Base-by-base conservation (phyloP, 2,113 vertebrate species). In the Hoplias malabaricus region DNA sequence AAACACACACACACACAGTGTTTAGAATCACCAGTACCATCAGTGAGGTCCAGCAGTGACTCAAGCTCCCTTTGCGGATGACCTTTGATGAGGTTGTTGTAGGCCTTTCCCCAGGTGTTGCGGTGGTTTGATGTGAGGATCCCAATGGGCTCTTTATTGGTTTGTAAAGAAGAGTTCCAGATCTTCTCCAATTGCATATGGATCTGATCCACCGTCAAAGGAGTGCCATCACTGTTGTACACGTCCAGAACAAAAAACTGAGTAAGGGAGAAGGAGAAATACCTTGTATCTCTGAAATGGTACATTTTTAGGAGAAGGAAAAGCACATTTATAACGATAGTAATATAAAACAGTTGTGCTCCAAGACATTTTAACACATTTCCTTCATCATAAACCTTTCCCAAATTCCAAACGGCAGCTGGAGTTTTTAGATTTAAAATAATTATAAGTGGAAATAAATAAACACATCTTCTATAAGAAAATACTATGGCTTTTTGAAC, bases 91-190 rank as follows among this genome's bases (percentile, higher is more conserved):
- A 99, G 95, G 79, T 93, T 97, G 88, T 89, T 97, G 84, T 98
- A 99, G 11, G 96, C 97, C 84, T 97, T 97, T 78, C 95, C 96
- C 98, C 98, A 99, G 79, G 94, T 96, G 92, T 99, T 99, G 33
- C 98, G 92, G 86, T 98, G 96, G 89, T 98, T 96, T 25, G 95
- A 96, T 11, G 98, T 99, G 25, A 99, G 92, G 84, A 99, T 96
- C 48, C 98, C 98, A 54, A 99, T 88, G 0, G 98, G 98, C 84
- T 99, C 98, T 88, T 99, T 99, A 89, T 99, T 99, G 34, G 95
- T 94, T 86, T 99, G 96, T 71, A 99, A 90, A 0, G 98, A 99
- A 0, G 96, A 95, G 83, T 97, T 98, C 97, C 96, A 99, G 84
- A 99, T 96, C 91, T 99, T 99, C 85, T 99, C 97, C 84, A 99